phyloP scores from a whole-genome alignment of 1,140 invertebrate species.

The Anthonomus grandis region DNA sequence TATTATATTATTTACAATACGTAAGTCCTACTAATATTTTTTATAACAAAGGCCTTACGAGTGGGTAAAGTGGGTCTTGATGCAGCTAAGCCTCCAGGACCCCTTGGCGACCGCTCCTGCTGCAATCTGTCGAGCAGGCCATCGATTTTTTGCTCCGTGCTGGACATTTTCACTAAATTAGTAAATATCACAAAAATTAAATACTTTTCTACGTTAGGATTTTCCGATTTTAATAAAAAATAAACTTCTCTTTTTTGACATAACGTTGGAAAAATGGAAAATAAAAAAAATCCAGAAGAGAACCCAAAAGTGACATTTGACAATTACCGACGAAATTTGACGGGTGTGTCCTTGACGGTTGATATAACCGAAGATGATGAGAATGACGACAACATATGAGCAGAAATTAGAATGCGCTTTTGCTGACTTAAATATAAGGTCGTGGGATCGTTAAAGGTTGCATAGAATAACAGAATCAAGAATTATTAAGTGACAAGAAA shows the following conservation, averaged over 20 bases:
- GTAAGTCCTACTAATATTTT: too few relatives aligned
- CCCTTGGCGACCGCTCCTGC: conserved; percentile 31
- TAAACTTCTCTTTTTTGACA: conserved; percentile 19
- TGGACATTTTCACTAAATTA: conserved; percentile 31
- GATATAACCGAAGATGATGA: too few relatives aligned
- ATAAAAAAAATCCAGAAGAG: not conserved
- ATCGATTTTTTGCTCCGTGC: conserved; percentile 41
- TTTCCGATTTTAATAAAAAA: conserved; percentile 11
- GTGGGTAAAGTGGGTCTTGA: conserved; percentile 31
- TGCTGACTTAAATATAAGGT: too few relatives aligned
- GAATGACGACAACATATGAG: too few relatives aligned
- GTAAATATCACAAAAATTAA: not conserved
- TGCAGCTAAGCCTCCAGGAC: conserved; percentile 27
- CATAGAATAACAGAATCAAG: too few relatives aligned
- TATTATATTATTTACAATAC: too few relatives aligned
- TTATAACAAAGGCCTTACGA: too few relatives aligned
- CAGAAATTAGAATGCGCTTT: too few relatives aligned
- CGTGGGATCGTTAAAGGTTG: too few relatives aligned
- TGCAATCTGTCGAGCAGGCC: conserved; percentile 37
- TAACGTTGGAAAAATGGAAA: conserved; percentile 10
- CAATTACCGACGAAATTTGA: not conserved
- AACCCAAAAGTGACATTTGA: not conserved
- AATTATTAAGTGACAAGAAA: too few relatives aligned
- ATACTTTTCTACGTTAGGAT: not conserved
- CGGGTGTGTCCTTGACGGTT: not conserved